Evolutionary conservation across 2,113 vertebrate genomes (phyloP).

Genomic region (Conger conger): DNA sequence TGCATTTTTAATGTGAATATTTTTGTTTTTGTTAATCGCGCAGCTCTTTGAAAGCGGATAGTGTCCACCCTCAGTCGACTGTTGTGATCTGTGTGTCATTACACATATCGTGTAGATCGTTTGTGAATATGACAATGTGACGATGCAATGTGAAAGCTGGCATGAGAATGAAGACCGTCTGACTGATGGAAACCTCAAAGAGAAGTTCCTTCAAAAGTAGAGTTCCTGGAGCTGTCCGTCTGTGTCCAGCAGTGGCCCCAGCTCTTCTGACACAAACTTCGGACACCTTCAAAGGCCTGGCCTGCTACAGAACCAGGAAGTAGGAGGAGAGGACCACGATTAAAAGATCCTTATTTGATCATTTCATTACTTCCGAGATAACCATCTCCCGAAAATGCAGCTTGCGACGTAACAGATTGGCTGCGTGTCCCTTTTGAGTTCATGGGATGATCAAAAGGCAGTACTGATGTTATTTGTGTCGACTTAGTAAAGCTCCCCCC

Average conservation of each 20-base stretch:
- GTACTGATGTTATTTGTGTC: constrained; percentile 67
- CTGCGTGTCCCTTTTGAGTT: constrained; percentile 65
- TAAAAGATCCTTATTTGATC: constrained; percentile 61
- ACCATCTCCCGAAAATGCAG: constrained; percentile 62
- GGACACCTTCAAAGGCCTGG: not conserved
- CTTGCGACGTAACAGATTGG: constrained; percentile 63
- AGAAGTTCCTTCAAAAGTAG: not conserved
- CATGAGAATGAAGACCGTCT: not conserved
- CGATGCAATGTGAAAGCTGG: not conserved
- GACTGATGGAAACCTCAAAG: not conserved
- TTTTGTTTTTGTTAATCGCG: not conserved
- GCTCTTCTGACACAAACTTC: not conserved
- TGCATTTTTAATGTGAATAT: not conserved
- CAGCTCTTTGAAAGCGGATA: not conserved
- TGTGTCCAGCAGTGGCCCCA: not conserved
- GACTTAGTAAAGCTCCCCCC: constrained; percentile 67
- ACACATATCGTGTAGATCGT: not conserved
- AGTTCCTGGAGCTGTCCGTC: not conserved
- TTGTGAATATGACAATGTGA: not conserved
- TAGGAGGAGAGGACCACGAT: constrained; percentile 55
- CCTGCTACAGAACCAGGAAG: not conserved
- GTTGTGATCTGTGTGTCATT: not conserved
- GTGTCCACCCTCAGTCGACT: not conserved
- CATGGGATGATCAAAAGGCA: constrained; percentile 68
- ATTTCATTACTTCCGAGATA: constrained; percentile 70